phyloP scores from a whole-genome alignment of 2,113 vertebrate species.

The Ciconia boyciana region DNA sequence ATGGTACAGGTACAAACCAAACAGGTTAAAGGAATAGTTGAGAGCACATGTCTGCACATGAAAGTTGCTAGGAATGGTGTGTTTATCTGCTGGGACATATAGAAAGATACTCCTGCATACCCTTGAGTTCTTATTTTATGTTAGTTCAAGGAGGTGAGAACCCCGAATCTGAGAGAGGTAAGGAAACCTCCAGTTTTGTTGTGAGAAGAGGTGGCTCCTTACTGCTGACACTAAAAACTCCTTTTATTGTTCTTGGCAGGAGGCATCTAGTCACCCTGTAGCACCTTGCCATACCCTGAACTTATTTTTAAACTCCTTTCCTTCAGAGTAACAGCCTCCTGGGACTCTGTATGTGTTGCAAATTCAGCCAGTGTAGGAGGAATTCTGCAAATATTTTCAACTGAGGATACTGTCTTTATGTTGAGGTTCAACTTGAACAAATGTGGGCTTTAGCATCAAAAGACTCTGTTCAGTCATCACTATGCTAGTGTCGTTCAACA shows the following conservation, averaged over 20 bases:
- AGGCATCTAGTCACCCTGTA: not conserved
- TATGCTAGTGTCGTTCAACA: not conserved
- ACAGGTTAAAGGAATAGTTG: not conserved
- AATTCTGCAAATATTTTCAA: not conserved
- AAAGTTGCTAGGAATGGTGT: not conserved
- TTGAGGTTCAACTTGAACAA: not conserved
- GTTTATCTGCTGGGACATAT: not conserved
- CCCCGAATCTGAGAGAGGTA: not conserved
- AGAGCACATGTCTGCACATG: accelerated
- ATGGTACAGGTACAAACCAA: not conserved
- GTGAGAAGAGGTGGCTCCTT: not conserved
- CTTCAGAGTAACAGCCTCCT: not conserved
- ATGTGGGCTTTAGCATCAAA: not conserved
- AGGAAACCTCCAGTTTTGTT: not conserved
- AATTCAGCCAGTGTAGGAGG: not conserved
- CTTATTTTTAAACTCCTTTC: not conserved
- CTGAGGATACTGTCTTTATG: not conserved
- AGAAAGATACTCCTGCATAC: not conserved
- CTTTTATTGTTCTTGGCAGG: not conserved
- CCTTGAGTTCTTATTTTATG: not conserved
- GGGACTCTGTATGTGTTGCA: not conserved
- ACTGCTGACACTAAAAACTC: not conserved
- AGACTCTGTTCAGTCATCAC: not conserved
- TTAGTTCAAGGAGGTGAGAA: not conserved
- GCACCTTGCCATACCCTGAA: not conserved